phyloP scores from a whole-genome alignment of 2,113 vertebrate genomes.

The Laticauda colubrina region DNA sequence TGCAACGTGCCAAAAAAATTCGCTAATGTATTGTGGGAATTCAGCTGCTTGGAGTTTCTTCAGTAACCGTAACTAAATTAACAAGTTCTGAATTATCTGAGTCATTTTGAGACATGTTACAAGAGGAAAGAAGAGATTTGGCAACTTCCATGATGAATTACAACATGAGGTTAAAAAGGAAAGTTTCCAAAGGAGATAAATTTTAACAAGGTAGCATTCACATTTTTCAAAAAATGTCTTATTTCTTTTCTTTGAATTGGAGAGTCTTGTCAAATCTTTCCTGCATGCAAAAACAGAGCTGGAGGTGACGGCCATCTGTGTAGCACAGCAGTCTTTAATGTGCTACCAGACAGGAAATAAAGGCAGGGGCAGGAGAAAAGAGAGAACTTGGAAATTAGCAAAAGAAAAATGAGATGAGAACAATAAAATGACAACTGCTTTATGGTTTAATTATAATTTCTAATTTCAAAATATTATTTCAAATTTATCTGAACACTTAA shows the following conservation, averaged over 20 bases:
- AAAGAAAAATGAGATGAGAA: slow-evolving; percentile 8
- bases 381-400: not conserved
- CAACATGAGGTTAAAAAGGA: too few relatives aligned
- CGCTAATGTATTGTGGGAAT: not conserved
- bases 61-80: not conserved
- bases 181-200: not conserved
- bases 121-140: not conserved
- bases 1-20: too few relatives aligned
- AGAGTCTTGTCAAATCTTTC: not conserved
- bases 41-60: not conserved
- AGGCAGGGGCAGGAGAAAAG: too few relatives aligned
- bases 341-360: not conserved
- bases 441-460: not conserved
- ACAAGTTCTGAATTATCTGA: not conserved
- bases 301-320: not conserved
- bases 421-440: not conserved
- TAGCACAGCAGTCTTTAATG: not conserved
- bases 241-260: not conserved
- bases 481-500: not conserved
- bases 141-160: not conserved
- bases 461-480: not conserved
- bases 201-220: not conserved
- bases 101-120: not conserved
- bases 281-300: not conserved
- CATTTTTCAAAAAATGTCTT: not conserved